Evolutionary conservation across 2,888 invertebrate species (phyloP), one percentile per base, ranked within the genome.

Genomic region (Ormyrus pomaceus): DNA sequence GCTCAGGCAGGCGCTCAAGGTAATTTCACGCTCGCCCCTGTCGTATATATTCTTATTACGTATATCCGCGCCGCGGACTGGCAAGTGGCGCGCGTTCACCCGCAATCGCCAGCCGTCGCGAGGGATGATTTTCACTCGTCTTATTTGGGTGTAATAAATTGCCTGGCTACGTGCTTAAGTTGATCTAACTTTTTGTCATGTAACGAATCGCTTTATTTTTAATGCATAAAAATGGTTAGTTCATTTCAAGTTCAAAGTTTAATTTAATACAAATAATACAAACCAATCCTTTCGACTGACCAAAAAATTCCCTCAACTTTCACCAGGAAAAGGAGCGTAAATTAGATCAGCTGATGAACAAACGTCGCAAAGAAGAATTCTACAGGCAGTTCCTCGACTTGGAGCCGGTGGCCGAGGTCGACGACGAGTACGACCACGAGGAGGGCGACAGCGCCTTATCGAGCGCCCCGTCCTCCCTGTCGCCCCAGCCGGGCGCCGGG

Each of bases 361-460:
- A 89, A 59, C 87, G 86, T 45, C 84, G 87, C 71, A 89, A 89
- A 70, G 89, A 89, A 65, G 87, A 88, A 82, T 89, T 87, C 77
- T 89, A 90, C 82, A 87, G 86, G 68, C 88, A 88, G 65, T 89
- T 89, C 86, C 73, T 89, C 56, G 89, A 90, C 64, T 81, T 90
- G 55, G 90, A 89, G 65, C 89, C 90, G 5, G 90, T 90, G 10
- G 88, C 87, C 53, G 90, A 90, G 83, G 88, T 88, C 9, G 89
- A 89, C 53, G 89, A 90, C 78, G 89, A 89, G 69, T 87, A 88
- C 66, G 88, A 88, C 70, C 87, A 87, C 83, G 89, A 88, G 84
- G 94, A 94, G 91, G 93, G 93, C 83, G 94, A 94, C 87, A 94
- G 94, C 69, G 94, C 94, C 80, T 91, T 94, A 83, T 94, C 94